phyloP scores from a whole-genome alignment of 2,888 invertebrate genomes.

The Aporophyla lueneburgensis region DNA sequence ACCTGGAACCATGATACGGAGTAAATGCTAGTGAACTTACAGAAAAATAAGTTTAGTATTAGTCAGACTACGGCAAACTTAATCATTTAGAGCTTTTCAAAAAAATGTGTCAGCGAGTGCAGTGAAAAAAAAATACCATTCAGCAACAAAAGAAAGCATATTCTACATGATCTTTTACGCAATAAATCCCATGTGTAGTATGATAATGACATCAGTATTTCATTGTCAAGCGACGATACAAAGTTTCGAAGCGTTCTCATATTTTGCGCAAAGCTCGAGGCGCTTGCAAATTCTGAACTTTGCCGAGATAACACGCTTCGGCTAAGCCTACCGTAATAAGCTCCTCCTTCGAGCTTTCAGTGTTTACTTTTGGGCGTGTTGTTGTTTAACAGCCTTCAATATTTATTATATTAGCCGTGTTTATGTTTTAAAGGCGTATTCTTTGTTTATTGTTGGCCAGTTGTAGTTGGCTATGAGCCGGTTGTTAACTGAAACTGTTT shows the following conservation, averaged over 20 bases:
- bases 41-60: neutral
- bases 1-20: no score
- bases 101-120: neutral
- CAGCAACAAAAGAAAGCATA: neutral
- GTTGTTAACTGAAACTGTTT: neutral
- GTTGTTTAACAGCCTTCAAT: slow-evolving; percentile 66
- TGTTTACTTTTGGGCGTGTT: slow-evolving; percentile 68
- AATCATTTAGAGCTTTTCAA: neutral
- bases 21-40: neutral
- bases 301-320: slow-evolving; percentile 81
- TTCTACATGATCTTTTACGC: slow-evolving; percentile 1
- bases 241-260: slow-evolving; percentile 72
- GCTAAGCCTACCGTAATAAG: slow-evolving; percentile 80
- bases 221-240: slow-evolving; percentile 74
- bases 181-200: slow-evolving; percentile 42
- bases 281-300: slow-evolving; percentile 83
- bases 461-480: neutral
- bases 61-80: neutral
- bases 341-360: slow-evolving; percentile 67
- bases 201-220: slow-evolving; percentile 72
- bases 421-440: slow-evolving; percentile 23
- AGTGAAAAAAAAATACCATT: neutral
- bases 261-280: slow-evolving; percentile 79
- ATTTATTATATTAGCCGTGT: slow-evolving; percentile 59
- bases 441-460: slow-evolving; percentile 5